phyloP scores from a whole-genome alignment of 2,888 invertebrate genomes.

The Aradus depressus region DNA sequence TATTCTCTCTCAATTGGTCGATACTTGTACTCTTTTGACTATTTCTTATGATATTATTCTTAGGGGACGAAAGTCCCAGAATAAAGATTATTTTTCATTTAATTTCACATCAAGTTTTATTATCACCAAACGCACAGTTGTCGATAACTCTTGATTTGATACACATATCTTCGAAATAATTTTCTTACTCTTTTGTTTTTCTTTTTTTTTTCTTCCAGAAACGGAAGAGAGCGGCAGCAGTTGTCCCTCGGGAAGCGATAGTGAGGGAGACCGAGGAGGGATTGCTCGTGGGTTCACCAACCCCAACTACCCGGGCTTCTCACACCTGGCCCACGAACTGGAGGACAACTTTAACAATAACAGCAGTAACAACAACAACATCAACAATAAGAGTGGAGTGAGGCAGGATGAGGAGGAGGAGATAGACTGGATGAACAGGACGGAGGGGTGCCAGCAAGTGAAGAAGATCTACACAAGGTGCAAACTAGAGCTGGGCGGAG shows the following conservation, averaged over 20 bases:
- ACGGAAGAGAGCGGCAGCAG: constrained; percentile 22
- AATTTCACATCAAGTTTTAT: too few relatives aligned
- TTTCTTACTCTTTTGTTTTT: too few relatives aligned
- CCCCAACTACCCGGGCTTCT: constrained; percentile 75
- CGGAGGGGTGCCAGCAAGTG: constrained; percentile 17
- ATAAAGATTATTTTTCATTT: too few relatives aligned
- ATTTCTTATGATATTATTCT: too few relatives aligned
- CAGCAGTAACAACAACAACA: constrained; percentile 40
- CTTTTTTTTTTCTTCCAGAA: too few relatives aligned
- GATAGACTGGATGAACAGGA: constrained; percentile 19
- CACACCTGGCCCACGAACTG: constrained; percentile 64
- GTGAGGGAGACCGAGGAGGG: constrained; percentile 22
- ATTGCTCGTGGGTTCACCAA: constrained; percentile 53
- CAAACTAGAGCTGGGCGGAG: constrained; percentile 25
- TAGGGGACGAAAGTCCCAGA: too few relatives aligned
- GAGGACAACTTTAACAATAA: constrained; percentile 43
- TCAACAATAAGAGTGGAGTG: constrained; percentile 39
- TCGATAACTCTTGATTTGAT: too few relatives aligned
- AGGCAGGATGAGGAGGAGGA: constrained; percentile 17
- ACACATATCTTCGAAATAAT: too few relatives aligned
- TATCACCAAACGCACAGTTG: too few relatives aligned
- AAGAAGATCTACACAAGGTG: constrained; percentile 30
- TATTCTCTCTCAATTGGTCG: too few relatives aligned
- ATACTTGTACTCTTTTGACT: too few relatives aligned
- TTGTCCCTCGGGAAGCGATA: constrained; percentile 24